Evolutionary conservation across 2,113 vertebrate species (phyloP).

Genomic region (Gambusia affinis): DNA sequence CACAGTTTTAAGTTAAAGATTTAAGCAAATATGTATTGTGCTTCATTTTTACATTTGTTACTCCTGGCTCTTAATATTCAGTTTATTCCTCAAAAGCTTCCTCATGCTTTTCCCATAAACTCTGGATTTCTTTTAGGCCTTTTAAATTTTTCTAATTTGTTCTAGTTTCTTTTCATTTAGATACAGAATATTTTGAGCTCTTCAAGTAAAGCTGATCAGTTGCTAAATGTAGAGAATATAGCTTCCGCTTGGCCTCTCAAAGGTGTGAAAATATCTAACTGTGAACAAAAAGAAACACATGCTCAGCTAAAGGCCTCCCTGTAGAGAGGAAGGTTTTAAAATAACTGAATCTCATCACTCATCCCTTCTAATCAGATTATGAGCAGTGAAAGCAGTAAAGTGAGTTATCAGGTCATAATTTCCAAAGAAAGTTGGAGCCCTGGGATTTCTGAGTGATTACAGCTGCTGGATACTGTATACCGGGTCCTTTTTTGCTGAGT

Average conservation of each 20-base stretch:
- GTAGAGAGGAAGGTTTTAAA: slow-evolving; percentile 29
- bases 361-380: slow-evolving; percentile 46
- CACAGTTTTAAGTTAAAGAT: not conserved
- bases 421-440: slow-evolving; percentile 25
- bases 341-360: slow-evolving; percentile 53
- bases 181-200: slow-evolving; percentile 9
- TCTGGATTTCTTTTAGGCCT: too few relatives aligned
- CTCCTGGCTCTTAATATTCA: not conserved
- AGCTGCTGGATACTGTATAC: not conserved
- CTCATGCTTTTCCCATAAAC: too few relatives aligned
- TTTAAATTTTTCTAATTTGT: too few relatives aligned
- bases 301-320: slow-evolving; percentile 28
- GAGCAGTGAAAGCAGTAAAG: slow-evolving; percentile 14
- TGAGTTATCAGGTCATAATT: slow-evolving; percentile 49
- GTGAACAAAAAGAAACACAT: slow-evolving; percentile 22
- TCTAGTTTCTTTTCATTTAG: not conserved
- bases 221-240: slow-evolving; percentile 13
- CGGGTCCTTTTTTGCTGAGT: not conserved
- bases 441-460: slow-evolving; percentile 30
- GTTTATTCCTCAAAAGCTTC: not conserved
- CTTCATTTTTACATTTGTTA: not conserved
- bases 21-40: not conserved
- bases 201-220: slow-evolving; percentile 15
- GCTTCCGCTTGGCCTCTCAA: slow-evolving; percentile 17
- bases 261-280: slow-evolving; percentile 30